Conservation (phyloP, 2,113 vertebrate species). For the Salvelinus alpinus region DNA sequence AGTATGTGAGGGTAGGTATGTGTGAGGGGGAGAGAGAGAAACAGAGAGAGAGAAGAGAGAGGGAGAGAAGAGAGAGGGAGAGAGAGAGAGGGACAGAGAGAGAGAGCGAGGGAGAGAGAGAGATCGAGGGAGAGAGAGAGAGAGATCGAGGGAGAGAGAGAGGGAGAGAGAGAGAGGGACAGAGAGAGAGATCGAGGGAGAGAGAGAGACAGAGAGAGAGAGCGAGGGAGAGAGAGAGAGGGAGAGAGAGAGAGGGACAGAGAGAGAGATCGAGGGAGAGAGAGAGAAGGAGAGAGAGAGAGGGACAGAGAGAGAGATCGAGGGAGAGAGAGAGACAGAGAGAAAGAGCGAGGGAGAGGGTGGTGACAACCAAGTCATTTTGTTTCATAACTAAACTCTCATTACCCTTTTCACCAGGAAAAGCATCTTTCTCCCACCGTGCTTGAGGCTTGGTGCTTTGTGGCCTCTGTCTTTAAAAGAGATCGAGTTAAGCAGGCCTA, state of each 20-base stretch:
- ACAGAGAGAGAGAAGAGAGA: too few relatives aligned
- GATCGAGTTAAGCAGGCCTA: background rate
- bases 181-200: too few relatives aligned
- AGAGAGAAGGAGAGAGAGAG: background rate
- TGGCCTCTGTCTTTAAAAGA: background rate
- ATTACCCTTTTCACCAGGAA: background rate
- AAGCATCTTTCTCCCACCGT: background rate
- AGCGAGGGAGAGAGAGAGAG: too few relatives aligned
- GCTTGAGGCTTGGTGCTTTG: background rate
- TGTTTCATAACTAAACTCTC: background rate
- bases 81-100: background rate
- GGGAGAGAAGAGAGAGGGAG: background rate
- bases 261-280: background rate
- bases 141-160: background rate
- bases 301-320: background rate
- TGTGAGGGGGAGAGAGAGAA: background rate
- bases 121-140: background rate
- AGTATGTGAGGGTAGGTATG: background rate
- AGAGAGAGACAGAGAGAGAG: too few relatives aligned
- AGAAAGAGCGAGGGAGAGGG: background rate
- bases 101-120: too few relatives aligned
- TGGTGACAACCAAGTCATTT: background rate
- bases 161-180: background rate
- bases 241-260: too few relatives aligned
- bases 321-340: background rate